These are phyloP conservation scores for Gerosis bhagava DNA, from an alignment of 2,888 invertebrate species.

Conservation along the genomic window DNA sequence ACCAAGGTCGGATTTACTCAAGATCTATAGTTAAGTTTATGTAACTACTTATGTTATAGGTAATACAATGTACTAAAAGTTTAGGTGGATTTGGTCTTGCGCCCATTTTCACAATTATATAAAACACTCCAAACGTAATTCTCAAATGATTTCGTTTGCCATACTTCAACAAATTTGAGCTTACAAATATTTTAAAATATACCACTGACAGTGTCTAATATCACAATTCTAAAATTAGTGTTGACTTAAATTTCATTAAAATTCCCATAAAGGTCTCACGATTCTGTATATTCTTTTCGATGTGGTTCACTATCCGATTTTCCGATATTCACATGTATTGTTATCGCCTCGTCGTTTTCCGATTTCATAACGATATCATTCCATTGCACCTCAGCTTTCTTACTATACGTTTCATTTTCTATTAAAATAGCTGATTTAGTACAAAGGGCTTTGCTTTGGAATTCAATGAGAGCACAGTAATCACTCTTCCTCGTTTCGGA, in stretches of 20 bases:
- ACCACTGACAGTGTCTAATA: slow-evolving; percentile 26
- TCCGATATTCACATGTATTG: slow-evolving; percentile 72
- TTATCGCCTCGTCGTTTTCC: slow-evolving; percentile 72
- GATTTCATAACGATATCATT: slow-evolving; percentile 70
- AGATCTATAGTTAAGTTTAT: no score
- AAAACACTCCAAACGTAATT: background rate
- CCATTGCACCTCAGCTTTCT: slow-evolving; percentile 76
- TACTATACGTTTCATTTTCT: slow-evolving; percentile 72
- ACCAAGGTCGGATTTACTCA: no score
- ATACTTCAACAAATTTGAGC: background rate
- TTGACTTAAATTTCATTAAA: slow-evolving; percentile 16
- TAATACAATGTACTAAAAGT: background rate
- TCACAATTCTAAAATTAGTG: slow-evolving; percentile 22
- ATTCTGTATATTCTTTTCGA: slow-evolving; percentile 55
- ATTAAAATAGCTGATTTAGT: slow-evolving; percentile 72
- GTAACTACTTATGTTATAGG: background rate
- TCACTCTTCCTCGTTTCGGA: slow-evolving; percentile 68
- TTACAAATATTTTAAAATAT: slow-evolving; percentile 12
- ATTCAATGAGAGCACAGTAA: slow-evolving; percentile 71
- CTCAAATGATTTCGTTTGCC: slow-evolving; percentile 1
- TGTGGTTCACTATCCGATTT: slow-evolving; percentile 49
- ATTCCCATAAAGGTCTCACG: slow-evolving; percentile 36
- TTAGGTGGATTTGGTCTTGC: slow-evolving; percentile 1
- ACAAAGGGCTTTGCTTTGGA: slow-evolving; percentile 70
- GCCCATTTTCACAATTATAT: no score